Evolutionary conservation across 2,888 invertebrate genomes (phyloP).

Genomic region (Limenitis arthemis): DNA sequence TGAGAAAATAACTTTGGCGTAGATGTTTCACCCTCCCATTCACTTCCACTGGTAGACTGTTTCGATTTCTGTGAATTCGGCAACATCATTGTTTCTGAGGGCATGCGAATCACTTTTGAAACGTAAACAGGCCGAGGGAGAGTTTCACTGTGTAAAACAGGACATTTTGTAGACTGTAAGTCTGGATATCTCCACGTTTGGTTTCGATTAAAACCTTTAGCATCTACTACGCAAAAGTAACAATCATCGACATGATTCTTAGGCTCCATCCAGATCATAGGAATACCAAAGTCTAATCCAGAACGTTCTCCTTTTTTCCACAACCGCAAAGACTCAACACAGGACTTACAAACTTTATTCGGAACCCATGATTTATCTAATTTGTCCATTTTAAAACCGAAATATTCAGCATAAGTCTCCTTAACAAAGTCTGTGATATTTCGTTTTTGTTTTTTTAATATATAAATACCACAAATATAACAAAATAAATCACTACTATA

Average conservation of each 20-base stretch:
- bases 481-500: no score
- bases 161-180: slow-evolving; percentile 1
- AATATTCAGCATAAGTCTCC: no score
- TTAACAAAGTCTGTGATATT: no score
- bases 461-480: no score
- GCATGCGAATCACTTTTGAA: no score
- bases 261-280: not conserved
- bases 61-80: not conserved
- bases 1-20: slow-evolving; percentile 6
- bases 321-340: not conserved
- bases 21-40: not conserved
- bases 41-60: not conserved
- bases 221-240: slow-evolving; percentile 6
- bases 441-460: no score
- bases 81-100: not conserved
- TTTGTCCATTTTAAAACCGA: no score
- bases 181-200: slow-evolving; percentile 2
- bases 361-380: not conserved
- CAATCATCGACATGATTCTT: slow-evolving; percentile 9
- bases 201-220: slow-evolving; percentile 6
- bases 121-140: not conserved
- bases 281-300: not conserved
- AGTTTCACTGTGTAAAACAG: not conserved
- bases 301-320: not conserved
- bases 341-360: not conserved